Base-by-base conservation (phyloP, 1,140 invertebrate species). In the Trichonephila inaurata region DNA sequence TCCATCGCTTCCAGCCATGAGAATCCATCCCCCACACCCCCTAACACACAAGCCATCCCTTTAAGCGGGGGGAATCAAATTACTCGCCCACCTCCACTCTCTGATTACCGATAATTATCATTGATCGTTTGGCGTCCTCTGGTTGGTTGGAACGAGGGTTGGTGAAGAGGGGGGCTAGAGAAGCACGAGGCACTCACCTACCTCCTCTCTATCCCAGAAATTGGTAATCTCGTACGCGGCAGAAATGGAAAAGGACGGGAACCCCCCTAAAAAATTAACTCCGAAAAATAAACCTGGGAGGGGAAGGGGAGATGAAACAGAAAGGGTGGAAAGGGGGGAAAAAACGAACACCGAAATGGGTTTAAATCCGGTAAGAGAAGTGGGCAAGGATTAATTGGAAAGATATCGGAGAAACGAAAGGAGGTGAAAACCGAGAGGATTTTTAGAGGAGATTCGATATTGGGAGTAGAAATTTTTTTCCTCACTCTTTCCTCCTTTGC, bases 21-120 rank as follows among this genome's bases (percentile, higher is more conserved):
- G 91, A 92, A 72, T 86, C 40, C 40, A 61, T 24, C 60, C 83
- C 51, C 83, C 62, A 62, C 82, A 77, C 72, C 72, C 69, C 72
- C 28, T 24, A 77, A 77, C 72, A 77, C 24, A 72, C 88, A 64
- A 66, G n/a, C 89, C 44, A 82, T 83, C 82, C 91, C 91, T 92
- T 92, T 86, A 92, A 92, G 91, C 91, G 89, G 72, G 92, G 92
- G 92, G 92, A 93, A 93, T 93, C 92, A 82, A 93, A 93, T 93
- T 93, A 93, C 92, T 92, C 64, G 83, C 91, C 91, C 92, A 72
- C 92, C 92, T 89, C 92, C 86, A 58, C 86, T 89, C 92, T 93
- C 92, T 93, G 92, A 93, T 93, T 93, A 93, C 92, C 92, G 86
- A 93, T 93, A 93, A 93, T 93, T 93, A 93, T 93, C 92, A 93